A percentile compares a stretch with the other conserved stretches of the same genome.
Conservation (phyloP, 2,797 vertebrate species). For the Staurois parvus region DNA sequence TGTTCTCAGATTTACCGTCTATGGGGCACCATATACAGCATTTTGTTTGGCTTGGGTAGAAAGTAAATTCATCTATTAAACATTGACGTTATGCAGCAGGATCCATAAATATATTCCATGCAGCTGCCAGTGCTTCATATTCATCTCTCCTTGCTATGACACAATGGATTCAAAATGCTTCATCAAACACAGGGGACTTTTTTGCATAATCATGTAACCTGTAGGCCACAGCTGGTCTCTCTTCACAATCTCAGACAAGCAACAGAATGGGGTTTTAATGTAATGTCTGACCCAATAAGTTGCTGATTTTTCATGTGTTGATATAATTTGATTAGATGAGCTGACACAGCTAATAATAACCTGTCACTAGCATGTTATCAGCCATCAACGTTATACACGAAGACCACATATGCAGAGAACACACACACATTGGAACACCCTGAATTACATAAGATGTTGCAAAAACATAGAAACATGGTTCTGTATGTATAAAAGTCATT, state of each 20-base stretch:
- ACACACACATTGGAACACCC: neutral
- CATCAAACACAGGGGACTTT: slow-evolving; percentile 47
- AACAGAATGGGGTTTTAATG: slow-evolving; percentile 44
- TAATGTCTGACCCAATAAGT: slow-evolving; percentile 48
- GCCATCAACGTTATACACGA: slow-evolving; percentile 9
- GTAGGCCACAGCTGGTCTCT: slow-evolving; percentile 54
- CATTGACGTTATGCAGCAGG: slow-evolving; percentile 49
- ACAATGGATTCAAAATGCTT: slow-evolving; percentile 58
- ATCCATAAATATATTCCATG: slow-evolving; percentile 49
- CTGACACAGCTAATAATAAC: slow-evolving; percentile 3
- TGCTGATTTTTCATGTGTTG: slow-evolving; percentile 37
- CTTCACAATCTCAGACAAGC: slow-evolving; percentile 34
- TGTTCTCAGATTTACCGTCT: neutral
- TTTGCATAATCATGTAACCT: slow-evolving; percentile 52
- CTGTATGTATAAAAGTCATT: no score
- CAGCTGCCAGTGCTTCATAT: slow-evolving; percentile 48
- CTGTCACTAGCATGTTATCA: slow-evolving; percentile 7
- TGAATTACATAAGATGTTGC: no score
- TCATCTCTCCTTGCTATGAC: slow-evolving; percentile 52
- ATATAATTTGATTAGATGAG: slow-evolving; percentile 46
- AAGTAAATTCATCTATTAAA: slow-evolving; percentile 46
- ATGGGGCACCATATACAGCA: neutral
- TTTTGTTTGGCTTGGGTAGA: slow-evolving; percentile 21
- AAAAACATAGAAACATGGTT: neutral
- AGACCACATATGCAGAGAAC: neutral